Conservation (phyloP, 2,888 invertebrate genomes). For the Cheilosia vernalis region DNA sequence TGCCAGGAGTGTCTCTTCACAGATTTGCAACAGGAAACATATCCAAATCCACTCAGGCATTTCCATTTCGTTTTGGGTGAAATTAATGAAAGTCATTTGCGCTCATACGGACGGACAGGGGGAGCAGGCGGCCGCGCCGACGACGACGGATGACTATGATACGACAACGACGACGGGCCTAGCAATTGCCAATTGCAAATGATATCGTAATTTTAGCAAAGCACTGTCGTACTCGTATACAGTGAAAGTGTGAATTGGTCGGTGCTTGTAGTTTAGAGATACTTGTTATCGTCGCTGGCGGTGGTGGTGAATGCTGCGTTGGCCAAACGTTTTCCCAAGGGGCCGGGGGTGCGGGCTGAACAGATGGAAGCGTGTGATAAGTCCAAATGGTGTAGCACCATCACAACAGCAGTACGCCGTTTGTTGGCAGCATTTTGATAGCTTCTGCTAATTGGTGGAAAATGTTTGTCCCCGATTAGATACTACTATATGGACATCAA, state of each 20-base stretch:
- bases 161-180: conserved; percentile 9
- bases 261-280: conserved; percentile 37
- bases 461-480: conserved; percentile 74
- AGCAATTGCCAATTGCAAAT: conserved; percentile 66
- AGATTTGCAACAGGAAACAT: conserved; percentile 59
- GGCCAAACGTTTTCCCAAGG: conserved; percentile 35
- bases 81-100: conserved; percentile 74
- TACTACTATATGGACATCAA: conserved; percentile 61
- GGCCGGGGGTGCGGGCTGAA: conserved; percentile 30
- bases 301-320: conserved; percentile 42
- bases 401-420: conserved; percentile 18
- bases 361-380: conserved; percentile 57
- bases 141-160: conserved; percentile 1
- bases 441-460: conserved; percentile 71
- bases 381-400: conserved; percentile 48
- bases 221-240: conserved; percentile 26
- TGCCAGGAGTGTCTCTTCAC: conserved; percentile 39
- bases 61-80: conserved; percentile 72
- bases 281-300: conserved; percentile 57
- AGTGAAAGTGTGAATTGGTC: conserved; percentile 74
- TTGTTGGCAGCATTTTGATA: conserved; percentile 64
- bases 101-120: conserved; percentile 32
- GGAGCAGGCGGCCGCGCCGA: not conserved
- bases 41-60: conserved; percentile 49
- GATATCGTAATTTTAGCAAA: conserved; percentile 67